These are phyloP conservation scores for Paralvinella palmiformis DNA, from an alignment of 1,140 invertebrate genomes.

Conservation along the genomic window DNA sequence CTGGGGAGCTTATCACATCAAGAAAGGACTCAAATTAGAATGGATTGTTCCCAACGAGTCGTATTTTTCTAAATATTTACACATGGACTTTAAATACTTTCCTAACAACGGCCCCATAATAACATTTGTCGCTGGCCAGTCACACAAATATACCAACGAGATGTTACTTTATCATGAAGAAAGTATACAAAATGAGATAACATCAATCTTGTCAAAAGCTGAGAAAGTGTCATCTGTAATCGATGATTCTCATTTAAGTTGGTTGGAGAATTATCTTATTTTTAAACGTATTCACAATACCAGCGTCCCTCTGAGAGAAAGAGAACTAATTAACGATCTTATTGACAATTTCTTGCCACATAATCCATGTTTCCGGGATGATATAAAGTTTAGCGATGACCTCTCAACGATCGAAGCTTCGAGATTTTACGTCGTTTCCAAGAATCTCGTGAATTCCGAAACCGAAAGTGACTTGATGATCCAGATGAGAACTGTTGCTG, in stretches of 20 bases:
- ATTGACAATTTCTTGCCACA: constrained; percentile 59
- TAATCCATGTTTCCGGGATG: constrained; percentile 58
- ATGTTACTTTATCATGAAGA: not conserved
- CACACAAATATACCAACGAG: not conserved
- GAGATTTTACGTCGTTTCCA: constrained; percentile 28
- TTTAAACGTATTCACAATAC: not conserved
- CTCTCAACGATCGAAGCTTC: constrained; percentile 62
- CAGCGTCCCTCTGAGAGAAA: not conserved
- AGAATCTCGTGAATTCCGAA: constrained; percentile 24
- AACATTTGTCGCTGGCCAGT: not conserved
- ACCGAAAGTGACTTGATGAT: constrained; percentile 33
- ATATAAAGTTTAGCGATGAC: constrained; percentile 75
- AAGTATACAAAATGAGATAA: not conserved
- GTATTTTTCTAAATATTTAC: not conserved
- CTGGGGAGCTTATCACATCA: not conserved
- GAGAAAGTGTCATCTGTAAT: not conserved
- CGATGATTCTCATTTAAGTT: too few relatives aligned
- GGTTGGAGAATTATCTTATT: not conserved
- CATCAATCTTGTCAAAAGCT: not conserved
- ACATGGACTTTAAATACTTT: not conserved
- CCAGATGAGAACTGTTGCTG: constrained; percentile 27
- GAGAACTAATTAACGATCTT: constrained; percentile 54
- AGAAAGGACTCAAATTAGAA: not conserved
- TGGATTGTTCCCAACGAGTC: not conserved
- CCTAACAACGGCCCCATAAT: not conserved